Conservation (phyloP, 2,888 invertebrate genomes). For the Frankliniella fusca region DNA sequence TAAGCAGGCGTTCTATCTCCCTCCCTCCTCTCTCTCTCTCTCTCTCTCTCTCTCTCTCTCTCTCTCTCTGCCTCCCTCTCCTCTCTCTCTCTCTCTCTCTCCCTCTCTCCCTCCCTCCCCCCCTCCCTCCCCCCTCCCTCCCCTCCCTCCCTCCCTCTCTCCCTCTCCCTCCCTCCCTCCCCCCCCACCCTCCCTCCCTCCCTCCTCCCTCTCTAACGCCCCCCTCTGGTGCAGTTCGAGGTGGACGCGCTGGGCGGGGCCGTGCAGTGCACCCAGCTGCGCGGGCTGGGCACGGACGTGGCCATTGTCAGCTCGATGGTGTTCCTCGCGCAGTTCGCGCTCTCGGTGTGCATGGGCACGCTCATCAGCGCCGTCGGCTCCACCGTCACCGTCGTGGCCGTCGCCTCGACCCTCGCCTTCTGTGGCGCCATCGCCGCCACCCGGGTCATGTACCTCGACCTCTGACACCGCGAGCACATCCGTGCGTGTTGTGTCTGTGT, state of each 20-base stretch:
- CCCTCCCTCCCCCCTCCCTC: too few relatives aligned
- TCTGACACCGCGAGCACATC: constrained; percentile 49
- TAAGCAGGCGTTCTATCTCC: too few relatives aligned
- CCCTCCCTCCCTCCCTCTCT: too few relatives aligned
- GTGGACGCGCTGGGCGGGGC: constrained; percentile 54
- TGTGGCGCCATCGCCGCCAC: constrained; percentile 82
- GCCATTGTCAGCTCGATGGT: constrained; percentile 94
- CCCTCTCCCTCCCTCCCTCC: too few relatives aligned
- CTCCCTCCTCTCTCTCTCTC: too few relatives aligned
- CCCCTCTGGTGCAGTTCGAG: constrained; percentile 54
- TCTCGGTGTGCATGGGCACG: constrained; percentile 81
- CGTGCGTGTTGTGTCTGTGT: too few relatives aligned
- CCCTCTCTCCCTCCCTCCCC: too few relatives aligned
- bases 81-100: too few relatives aligned
- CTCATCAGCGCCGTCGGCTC: constrained; percentile 76
- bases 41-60: too few relatives aligned
- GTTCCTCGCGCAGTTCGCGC: constrained; percentile 87
- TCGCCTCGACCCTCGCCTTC: constrained; percentile 77
- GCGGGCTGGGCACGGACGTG: constrained; percentile 91
- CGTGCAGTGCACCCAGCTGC: constrained; percentile 58
- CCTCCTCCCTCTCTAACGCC: too few relatives aligned
- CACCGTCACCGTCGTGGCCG: constrained; percentile 82
- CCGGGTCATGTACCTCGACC: constrained; percentile 82
- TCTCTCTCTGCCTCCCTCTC: too few relatives aligned
- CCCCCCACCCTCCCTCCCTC: too few relatives aligned